Evolutionary conservation across 2,113 vertebrate genomes (phyloP), one percentile per base, ranked within the genome.

Genomic region (Lipotes vexillifer): DNA sequence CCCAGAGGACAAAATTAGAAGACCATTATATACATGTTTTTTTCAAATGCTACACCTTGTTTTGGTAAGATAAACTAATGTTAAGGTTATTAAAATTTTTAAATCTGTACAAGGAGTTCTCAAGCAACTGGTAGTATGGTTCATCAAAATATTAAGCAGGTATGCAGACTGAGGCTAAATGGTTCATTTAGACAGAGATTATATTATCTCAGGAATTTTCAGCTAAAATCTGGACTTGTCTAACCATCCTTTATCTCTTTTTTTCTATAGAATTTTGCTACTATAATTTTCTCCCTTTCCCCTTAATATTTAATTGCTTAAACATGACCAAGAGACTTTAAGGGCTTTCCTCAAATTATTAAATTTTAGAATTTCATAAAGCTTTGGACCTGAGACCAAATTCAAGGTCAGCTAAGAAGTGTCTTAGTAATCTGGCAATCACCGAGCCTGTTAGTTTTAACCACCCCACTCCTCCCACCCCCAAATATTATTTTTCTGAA

Each of bases 401-500:
- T 41, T 93, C 49, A 88, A 57, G 72, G 68, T 81, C 90, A 92
- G 33, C 20, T 81, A 84, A 94, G 38, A 87, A 31, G 33, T 72
- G 78, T 95, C 68, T 86, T 77, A 72, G 72, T 49, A 66, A 92
- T 71, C 20, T 88, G 77, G 63, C 9, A 90, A 44, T 85, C 29
- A 38, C 2, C 27, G 68, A 94, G 11, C 21, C 72, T 92, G n/a
- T 59, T 57, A 75, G 46, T 84, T 71, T 95, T 80, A 92, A 25
- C 49, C 31, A 84, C 21, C 23, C 9, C 2, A 74, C 10, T 83
- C 25, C 20, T 94, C 20, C 18, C 6, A n/a, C 27, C 8, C 12
- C 27, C 72, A 63, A 88, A 85, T 63, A 46, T 41, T 90, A 63
- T 90, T 96, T 97, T 97, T 83, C 49, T 95, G 61, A 93, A 92